Evolutionary conservation across 2,888 invertebrate species (phyloP).

Genomic region (Amorpha juglandis): DNA sequence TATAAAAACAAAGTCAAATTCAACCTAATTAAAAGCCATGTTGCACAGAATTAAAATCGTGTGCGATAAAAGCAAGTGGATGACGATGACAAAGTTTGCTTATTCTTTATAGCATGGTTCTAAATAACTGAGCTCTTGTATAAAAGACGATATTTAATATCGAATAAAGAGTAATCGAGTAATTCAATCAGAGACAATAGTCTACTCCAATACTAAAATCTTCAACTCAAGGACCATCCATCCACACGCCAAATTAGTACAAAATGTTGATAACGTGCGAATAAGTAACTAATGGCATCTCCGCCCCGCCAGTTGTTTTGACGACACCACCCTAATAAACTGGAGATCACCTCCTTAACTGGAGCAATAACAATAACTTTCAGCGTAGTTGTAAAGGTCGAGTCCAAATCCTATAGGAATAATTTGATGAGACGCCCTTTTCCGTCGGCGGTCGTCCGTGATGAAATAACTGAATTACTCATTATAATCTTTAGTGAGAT

Average conservation of each 20-base stretch:
- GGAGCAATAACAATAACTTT: conserved; percentile 42
- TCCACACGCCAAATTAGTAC: conserved; percentile 1
- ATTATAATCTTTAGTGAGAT: conserved; percentile 57
- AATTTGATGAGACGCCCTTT: conserved; percentile 47
- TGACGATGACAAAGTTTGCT: no score
- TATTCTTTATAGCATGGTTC: no score
- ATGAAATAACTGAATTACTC: conserved; percentile 51
- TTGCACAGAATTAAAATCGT: no score
- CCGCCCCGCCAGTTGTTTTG: neutral
- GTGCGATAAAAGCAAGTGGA: no score
- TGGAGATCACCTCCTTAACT: conserved; percentile 36
- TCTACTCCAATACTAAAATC: neutral
- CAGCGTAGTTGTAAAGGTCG: conserved; percentile 37
- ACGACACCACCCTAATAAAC: conserved; percentile 37
- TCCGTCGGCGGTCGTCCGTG: conserved; percentile 37
- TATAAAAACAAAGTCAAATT: no score
- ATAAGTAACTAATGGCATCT: conserved; percentile 12
- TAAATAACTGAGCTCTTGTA: no score
- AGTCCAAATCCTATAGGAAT: conserved; percentile 45
- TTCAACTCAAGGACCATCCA: neutral
- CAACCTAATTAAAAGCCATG: no score
- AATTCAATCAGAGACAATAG: no score
- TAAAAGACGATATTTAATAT: no score
- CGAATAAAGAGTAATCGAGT: no score
- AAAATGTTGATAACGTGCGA: conserved; percentile 12